A percentile compares a stretch with the other conserved stretches of the same genome.
Evolutionary conservation across 2,797 vertebrate genomes (phyloP).

Genomic region (Cryptoblepharus egeriae): DNA sequence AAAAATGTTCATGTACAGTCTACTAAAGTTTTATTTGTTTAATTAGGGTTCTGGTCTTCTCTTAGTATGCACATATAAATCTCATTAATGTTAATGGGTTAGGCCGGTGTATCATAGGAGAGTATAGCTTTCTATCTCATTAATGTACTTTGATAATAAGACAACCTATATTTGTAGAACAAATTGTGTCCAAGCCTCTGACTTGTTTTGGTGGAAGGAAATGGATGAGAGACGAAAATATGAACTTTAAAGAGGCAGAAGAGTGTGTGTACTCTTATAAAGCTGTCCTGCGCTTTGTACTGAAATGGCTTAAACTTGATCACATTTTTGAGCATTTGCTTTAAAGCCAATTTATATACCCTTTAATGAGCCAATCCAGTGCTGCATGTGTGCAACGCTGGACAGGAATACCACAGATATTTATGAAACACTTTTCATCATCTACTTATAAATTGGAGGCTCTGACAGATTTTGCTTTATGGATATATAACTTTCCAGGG

Average conservation of each 20-base stretch:
- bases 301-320: neutral
- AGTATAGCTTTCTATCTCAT: constrained; percentile 72
- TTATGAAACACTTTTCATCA: constrained; percentile 25
- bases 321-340: neutral
- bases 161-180: constrained; percentile 80
- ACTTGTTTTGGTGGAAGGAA: constrained; percentile 56
- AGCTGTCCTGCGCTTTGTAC: constrained; percentile 69
- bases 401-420: constrained; percentile 31
- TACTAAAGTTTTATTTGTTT: constrained; percentile 77
- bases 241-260: constrained; percentile 54
- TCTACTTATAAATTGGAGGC: neutral
- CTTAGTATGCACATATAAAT: constrained; percentile 74
- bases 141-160: constrained; percentile 76
- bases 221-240: constrained; percentile 66
- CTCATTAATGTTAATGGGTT: constrained; percentile 75
- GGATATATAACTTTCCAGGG: neutral
- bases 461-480: neutral
- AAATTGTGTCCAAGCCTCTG: constrained; percentile 73
- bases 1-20: constrained; percentile 67
- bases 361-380: neutral
- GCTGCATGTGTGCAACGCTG: constrained; percentile 43
- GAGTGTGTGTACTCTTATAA: constrained; percentile 62
- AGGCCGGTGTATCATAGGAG: constrained; percentile 69
- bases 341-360: neutral
- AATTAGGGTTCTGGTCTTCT: constrained; percentile 77